Conservation (phyloP, 2,888 invertebrate genomes). For the Criorhina ranunculi region DNA sequence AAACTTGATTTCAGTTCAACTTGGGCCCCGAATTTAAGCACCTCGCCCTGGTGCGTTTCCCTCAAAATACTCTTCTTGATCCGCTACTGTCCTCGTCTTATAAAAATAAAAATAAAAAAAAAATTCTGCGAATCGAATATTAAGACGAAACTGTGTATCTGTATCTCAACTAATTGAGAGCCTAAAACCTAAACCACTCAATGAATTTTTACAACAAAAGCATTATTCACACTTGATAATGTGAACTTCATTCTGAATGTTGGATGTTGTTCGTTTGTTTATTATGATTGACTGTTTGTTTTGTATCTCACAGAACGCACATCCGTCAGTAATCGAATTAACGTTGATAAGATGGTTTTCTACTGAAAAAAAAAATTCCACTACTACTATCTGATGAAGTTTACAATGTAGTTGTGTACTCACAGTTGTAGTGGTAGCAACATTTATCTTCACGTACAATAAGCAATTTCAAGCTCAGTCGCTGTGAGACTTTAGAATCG, state of each 20-base stretch:
- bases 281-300: slow-evolving; percentile 15
- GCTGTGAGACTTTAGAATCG: slow-evolving; percentile 1
- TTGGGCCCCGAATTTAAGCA: no score
- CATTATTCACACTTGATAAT: not conserved
- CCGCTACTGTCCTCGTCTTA: not conserved
- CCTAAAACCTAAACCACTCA: slow-evolving; percentile 16
- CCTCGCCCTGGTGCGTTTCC: no score
- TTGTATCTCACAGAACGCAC: slow-evolving; percentile 33
- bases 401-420: not conserved
- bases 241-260: slow-evolving; percentile 23
- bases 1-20: no score
- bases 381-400: slow-evolving; percentile 6
- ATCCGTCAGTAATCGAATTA: slow-evolving; percentile 54
- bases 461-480: slow-evolving; percentile 37
- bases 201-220: not conserved
- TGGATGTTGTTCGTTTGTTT: not conserved
- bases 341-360: slow-evolving; percentile 42
- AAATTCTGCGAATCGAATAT: not conserved
- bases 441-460: not conserved
- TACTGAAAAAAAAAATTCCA: slow-evolving; percentile 20
- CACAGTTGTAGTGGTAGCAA: not conserved
- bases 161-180: slow-evolving; percentile 14
- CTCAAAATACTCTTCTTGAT: no score
- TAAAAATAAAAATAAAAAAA: not conserved
- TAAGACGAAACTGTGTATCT: slow-evolving; percentile 9